Percentiles rank a stretch among this genome's conserved stretches.
These are phyloP conservation scores for Philaethria dido DNA, from an alignment of 2,888 invertebrate genomes.

Conservation along the genomic window DNA sequence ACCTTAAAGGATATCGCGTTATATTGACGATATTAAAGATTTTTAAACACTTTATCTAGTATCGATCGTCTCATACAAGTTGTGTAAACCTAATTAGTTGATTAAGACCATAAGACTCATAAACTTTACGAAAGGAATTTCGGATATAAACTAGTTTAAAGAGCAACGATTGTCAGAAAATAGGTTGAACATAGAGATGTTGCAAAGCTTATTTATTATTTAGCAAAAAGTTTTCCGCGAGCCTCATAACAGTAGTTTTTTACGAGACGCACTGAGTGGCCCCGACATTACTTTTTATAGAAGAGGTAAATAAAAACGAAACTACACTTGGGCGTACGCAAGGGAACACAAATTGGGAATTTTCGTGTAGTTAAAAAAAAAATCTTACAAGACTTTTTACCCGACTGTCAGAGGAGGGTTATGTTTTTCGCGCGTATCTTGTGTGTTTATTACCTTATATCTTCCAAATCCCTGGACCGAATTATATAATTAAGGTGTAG, in stretches of 20 bases:
- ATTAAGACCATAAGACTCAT: too few relatives aligned
- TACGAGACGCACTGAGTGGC: slow-evolving; percentile 3
- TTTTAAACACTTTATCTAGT: too few relatives aligned
- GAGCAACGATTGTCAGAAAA: background rate
- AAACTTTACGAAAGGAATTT: background rate
- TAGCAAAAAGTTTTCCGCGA: slow-evolving; percentile 13
- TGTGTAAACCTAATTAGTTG: too few relatives aligned
- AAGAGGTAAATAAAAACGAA: slow-evolving; percentile 11
- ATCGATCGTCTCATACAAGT: too few relatives aligned
- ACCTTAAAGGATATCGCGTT: too few relatives aligned
- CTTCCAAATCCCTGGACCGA: too few relatives aligned
- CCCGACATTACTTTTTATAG: slow-evolving; percentile 15
- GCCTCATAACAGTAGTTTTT: slow-evolving; percentile 25
- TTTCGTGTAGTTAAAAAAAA: background rate
- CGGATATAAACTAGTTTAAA: background rate
- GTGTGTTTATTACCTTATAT: too few relatives aligned
- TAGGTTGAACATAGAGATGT: background rate
- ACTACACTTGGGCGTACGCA: background rate
- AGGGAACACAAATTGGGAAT: background rate
- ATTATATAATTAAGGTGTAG: too few relatives aligned
- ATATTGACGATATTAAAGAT: too few relatives aligned
- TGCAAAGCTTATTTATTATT: slow-evolving; percentile 15
- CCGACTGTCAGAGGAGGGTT: too few relatives aligned
- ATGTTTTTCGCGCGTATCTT: too few relatives aligned
- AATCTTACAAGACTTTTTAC: background rate